phyloP scores from a whole-genome alignment of 2,113 vertebrate species.

The Mirza zaza region DNA sequence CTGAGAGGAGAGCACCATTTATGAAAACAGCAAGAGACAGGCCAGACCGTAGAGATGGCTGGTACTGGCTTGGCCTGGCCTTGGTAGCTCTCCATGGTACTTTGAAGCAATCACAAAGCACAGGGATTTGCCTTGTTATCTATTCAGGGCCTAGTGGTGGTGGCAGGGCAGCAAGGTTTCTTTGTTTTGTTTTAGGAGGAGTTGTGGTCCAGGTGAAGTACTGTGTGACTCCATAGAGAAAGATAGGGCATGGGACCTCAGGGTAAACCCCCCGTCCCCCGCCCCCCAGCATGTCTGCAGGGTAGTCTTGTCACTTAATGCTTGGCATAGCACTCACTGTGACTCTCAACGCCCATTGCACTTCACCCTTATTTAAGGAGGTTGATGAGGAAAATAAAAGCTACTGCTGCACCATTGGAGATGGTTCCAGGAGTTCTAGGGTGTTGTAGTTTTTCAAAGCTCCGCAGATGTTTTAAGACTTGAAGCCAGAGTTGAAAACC shows the following conservation, averaged over 20 bases:
- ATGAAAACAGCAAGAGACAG: too few relatives aligned
- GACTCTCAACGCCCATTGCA: neutral
- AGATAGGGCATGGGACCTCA: neutral
- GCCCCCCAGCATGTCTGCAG: neutral
- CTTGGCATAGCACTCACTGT: neutral
- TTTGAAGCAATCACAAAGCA: neutral
- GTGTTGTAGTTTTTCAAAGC: neutral
- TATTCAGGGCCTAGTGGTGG: neutral
- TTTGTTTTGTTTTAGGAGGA: neutral
- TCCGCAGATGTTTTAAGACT: neutral
- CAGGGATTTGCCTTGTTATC: neutral
- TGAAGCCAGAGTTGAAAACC: neutral
- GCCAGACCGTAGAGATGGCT: neutral
- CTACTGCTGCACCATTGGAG: neutral
- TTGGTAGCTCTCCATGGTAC: constrained; percentile 70
- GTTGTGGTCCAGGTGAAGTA: neutral
- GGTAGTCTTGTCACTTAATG: neutral
- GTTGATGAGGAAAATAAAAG: neutral
- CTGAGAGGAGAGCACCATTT: neutral
- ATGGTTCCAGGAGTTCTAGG: neutral
- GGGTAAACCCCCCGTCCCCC: neutral
- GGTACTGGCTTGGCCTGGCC: fast-evolving
- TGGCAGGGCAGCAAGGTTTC: neutral
- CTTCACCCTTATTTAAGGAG: neutral
- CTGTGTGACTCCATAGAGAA: neutral